Evolutionary conservation across 2,888 invertebrate species (phyloP), one percentile per base, ranked within the genome.

Genomic region (Cephalotes varians): DNA sequence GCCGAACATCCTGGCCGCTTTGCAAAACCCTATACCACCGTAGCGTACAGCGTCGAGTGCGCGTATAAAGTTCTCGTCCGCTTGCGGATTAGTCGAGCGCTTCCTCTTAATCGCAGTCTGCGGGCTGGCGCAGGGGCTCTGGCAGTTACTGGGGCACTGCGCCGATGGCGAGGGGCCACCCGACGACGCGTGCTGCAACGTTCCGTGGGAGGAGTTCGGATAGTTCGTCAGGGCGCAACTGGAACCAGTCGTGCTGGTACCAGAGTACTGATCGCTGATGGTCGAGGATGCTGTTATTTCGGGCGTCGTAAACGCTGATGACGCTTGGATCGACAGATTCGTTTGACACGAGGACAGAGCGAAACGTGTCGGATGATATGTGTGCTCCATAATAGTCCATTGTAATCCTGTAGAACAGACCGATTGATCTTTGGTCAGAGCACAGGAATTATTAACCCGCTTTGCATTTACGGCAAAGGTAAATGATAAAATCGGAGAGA

Each of bases 11-110:
- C 97, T 95, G 0, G 98, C 98, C 10, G 98, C 98, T 92, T 98
- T 98, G 94, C 98, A 98, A 94, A 98, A 98, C 1, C 98, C 98
- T 89, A 98, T 97, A 54, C 97, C 97, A 31, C 98, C 98, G 91
- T 96, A 97, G 85, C 98, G 96, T 0, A 98, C 98, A 0, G 98
- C 98, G 92, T 98, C 98, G 71, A 98, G 95, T 0, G 98, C 98
- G 49, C 97, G 95, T 87, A 97, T 97, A 94, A 98, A 98, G 93
- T 98, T 98, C 92, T 98, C 97, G 91, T 97, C 97, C 1, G 97
- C 96, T 93, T 98, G 98, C 0, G 98, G 98, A 94, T 98, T 97
- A 74, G 96, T 96, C 74, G 97, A 96, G 84, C 98, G 96, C 91
- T 97, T 97, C 56, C 97, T 96, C 91, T 97, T 97, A 79, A 93